Base-by-base conservation (phyloP, 2,113 vertebrate species). In the Lagopus leucura region DNA sequence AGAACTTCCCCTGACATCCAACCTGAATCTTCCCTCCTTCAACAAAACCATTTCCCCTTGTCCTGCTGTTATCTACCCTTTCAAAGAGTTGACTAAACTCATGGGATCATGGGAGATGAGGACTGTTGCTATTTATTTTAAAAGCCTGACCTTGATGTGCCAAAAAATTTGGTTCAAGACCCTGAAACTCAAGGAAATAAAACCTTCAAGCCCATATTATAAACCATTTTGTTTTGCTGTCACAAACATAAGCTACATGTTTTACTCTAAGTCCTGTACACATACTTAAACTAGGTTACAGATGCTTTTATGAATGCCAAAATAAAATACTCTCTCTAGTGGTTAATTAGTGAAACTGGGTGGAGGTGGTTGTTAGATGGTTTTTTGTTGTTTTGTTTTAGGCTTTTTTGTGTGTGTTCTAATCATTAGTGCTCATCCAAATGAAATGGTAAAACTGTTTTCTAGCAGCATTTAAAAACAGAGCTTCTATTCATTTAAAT, bases 301-400 rank as follows among this genome's bases (percentile, higher is more conserved):
- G 88, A 92, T 54, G 69, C 38, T 93, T 89, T 92, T 81, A 91
- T 75, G 70, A 84, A 93, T 88, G 27, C 66, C 83, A 54, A 95
- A 92, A 97, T 82, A 94, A 96, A 95, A 67, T 32, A 92, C 54
- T 94, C 94, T 96, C 78, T 82, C 94, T 77, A 82, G 97, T 95
- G 94, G 93, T 95, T 97, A 96, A 97, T 95, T 95, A 96, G 91
- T 75, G 72, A 94, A 93, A 90, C 70, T 71, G 48, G 73, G 90
- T 40, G 80, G 73, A 96, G 47, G 16, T 91, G 86, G 32, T n/a
- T 12, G 30, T 58, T 58, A 19, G 32, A 54, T 24, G 52, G 16
- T 58, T n/a, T 57, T 57, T 55, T 54, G 9, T 38, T 38, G 24
- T 27, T 63, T 11, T 16, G 24, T 61, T 36, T 36, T 36, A 28